These are phyloP conservation scores for Pantala flavescens DNA, from an alignment of 1,140 invertebrate genomes.

Conservation along the genomic window DNA sequence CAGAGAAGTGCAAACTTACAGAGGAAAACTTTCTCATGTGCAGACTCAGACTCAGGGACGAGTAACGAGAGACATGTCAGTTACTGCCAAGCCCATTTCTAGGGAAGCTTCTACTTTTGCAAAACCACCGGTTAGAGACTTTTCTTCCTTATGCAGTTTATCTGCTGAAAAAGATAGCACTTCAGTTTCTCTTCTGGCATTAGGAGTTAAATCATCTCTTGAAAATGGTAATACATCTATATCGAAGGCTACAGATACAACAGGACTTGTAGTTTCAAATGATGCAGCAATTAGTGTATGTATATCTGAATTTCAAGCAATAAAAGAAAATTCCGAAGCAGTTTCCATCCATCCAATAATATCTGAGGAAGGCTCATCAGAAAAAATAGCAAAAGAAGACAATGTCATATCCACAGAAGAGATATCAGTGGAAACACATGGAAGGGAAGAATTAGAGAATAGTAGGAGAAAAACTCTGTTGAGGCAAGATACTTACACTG, in stretches of 20 bases:
- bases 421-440: too few relatives aligned
- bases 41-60: not conserved
- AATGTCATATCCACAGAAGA: too few relatives aligned
- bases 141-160: not conserved
- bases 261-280: not conserved
- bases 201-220: not conserved
- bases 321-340: not conserved
- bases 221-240: not conserved
- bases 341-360: too few relatives aligned
- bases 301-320: not conserved
- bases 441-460: too few relatives aligned
- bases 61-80: not conserved
- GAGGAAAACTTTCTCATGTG: not conserved
- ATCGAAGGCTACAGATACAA: not conserved
- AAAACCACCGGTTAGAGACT: not conserved
- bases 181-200: not conserved
- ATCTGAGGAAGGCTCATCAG: too few relatives aligned
- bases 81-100: not conserved
- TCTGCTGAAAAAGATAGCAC: not conserved
- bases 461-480: not conserved
- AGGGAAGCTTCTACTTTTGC: not conserved
- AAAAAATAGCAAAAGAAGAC: too few relatives aligned
- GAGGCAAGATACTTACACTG: slow-evolving; percentile 4
- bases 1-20: not conserved
- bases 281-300: not conserved